Base-by-base conservation (phyloP, 1,140 invertebrate genomes). In the Acromyrmex heyeri region DNA sequence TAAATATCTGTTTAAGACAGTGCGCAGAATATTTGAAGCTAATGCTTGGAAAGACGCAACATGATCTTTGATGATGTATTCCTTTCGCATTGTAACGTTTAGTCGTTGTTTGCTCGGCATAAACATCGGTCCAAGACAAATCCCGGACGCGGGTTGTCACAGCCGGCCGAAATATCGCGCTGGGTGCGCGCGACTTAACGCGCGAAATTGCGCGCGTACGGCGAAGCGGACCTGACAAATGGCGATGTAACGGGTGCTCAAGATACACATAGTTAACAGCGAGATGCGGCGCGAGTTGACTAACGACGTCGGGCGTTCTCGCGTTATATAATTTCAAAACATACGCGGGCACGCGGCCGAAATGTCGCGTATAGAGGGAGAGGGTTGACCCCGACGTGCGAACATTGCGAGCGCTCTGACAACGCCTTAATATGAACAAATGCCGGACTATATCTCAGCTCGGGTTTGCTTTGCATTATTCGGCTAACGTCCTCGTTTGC, bases 391-490 rank as follows among this genome's bases (percentile, higher is more conserved):
- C 73, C 64, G 81, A 69, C 57, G 48, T 57, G 76, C 55, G 75
- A 78, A 34, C 81, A 75, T 72, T 73, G 78, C 75, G 76, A 79
- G 55, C 70, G 70, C 89, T 67, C 12, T 92, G 92, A 93, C 92
- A 91, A 61, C 87, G 70, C 87, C 91, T 92, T 95, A 94, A 95
- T 93, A 94, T 93, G 93, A 91, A 95, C 93, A 95, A 95, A 95
- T 95, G 94, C 90, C 77, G 87, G 91, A 92, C 85, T 91, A 95
- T 94, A 95, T 93, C 91, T 94, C 92, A 93, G 88, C 90, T 89
- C 79, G 92, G 90, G 91, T 93, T 94, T 94, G 91, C 93, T 93
- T 94, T 94, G 92, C 93, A 94, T 94, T 95, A 94, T 95, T 95
- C 94, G 92, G 86, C 91, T 93, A 93, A 93, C 92, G 85, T 91